These are phyloP conservation scores for Sarotherodon lohbergeri DNA, from an alignment of 2,113 vertebrate species.

Conservation along the genomic window DNA sequence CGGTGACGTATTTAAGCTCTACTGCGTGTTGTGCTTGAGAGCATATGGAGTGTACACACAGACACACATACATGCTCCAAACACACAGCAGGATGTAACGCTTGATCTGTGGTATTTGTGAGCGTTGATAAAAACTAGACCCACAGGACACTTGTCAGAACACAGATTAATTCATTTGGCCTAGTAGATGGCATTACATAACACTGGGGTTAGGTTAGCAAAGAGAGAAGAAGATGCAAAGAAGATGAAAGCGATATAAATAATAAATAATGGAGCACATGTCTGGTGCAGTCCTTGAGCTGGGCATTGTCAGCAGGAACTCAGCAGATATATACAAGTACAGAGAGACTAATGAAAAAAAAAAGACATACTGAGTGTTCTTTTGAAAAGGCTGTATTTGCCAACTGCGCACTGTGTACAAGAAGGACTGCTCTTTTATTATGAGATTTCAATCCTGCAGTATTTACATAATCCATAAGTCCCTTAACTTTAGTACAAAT, in stretches of 20 bases:
- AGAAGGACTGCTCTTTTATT: neutral
- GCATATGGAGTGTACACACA: neutral
- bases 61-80: neutral
- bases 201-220: neutral
- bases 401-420: neutral
- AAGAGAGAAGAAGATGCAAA: neutral
- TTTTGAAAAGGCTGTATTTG: neutral
- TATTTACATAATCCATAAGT: neutral
- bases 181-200: neutral
- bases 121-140: neutral
- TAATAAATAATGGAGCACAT: neutral
- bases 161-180: neutral
- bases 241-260: neutral
- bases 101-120: neutral
- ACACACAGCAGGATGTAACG: neutral
- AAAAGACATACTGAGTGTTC: neutral
- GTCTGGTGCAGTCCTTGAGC: neutral
- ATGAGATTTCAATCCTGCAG: neutral
- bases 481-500: neutral
- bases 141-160: neutral
- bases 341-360: neutral
- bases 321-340: neutral
- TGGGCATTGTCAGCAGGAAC: neutral
- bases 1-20: neutral
- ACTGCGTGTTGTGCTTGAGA: neutral